phyloP scores from a whole-genome alignment of 2,888 invertebrate species.

The Eurois occulta region DNA sequence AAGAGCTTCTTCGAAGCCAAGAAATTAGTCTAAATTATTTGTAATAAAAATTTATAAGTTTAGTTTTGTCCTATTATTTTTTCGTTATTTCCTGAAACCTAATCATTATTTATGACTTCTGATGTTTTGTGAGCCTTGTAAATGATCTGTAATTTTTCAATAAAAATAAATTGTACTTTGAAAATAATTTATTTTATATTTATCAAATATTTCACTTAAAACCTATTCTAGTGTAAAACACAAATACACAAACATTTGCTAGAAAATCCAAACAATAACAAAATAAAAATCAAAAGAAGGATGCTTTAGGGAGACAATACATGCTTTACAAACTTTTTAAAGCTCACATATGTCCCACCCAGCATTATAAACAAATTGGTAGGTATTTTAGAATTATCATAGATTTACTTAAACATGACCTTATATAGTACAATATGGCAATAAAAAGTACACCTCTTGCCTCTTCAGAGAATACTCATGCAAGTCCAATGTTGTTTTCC shows the following conservation, averaged over 20 bases:
- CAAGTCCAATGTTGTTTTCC: background rate
- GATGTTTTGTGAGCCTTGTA: slow-evolving; percentile 70
- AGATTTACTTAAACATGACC: background rate
- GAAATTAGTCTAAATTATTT: slow-evolving; percentile 95
- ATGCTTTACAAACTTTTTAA: background rate
- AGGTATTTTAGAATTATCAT: background rate
- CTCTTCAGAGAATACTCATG: background rate
- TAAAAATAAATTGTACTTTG: slow-evolving; percentile 74
- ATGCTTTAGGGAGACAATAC: background rate
- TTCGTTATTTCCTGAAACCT: slow-evolving; percentile 62
- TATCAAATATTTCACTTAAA: slow-evolving; percentile 6
- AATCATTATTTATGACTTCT: slow-evolving; percentile 58
- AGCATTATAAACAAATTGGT: background rate
- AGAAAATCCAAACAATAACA: background rate
- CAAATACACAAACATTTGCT: slow-evolving; percentile 7
- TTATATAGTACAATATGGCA: background rate
- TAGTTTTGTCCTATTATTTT: slow-evolving; percentile 64
- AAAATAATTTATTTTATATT: slow-evolving; percentile 66
- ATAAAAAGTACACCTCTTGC: background rate
- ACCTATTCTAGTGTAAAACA: slow-evolving; percentile 20
- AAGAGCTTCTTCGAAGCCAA: slow-evolving; percentile 99
- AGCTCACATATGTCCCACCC: too few species aligned
- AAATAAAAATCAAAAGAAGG: background rate
- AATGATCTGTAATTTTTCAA: slow-evolving; percentile 83
- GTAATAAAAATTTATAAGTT: slow-evolving; percentile 57